Percentiles rank a stretch among this genome's conserved stretches.
phyloP scores from a whole-genome alignment of 2,113 vertebrate species.

The Nesoenas mayeri region DNA sequence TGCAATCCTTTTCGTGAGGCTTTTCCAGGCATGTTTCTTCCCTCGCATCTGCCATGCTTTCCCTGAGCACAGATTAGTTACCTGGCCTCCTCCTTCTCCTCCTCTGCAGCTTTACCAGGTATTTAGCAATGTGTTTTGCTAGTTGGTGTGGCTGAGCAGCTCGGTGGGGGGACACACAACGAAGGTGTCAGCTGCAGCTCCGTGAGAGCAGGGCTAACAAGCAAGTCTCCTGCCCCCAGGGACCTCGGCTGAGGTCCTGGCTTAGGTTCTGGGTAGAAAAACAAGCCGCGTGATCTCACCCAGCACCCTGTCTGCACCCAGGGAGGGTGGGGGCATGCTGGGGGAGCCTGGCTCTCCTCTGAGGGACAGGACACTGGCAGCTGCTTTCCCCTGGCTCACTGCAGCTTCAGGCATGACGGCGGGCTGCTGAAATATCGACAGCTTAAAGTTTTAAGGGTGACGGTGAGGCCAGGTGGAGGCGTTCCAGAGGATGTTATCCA shows the following conservation, averaged over 20 bases:
- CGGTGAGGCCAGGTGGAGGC: background rate
- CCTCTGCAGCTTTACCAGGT: slow-evolving; percentile 41
- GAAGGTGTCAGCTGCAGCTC: background rate
- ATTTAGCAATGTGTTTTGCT: slow-evolving; percentile 50
- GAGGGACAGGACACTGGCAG: background rate
- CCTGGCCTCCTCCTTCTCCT: background rate
- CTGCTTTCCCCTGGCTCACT: background rate
- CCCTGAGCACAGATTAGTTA: background rate
- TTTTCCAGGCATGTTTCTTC: slow-evolving; percentile 28
- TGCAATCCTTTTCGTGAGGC: background rate
- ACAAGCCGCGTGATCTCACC: slow-evolving; percentile 11
- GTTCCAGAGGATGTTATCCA: background rate
- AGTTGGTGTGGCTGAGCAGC: slow-evolving; percentile 22
- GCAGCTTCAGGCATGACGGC: background rate
- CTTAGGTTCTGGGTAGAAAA: background rate
- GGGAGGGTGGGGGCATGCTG: rapidly evolving
- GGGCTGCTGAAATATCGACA: background rate
- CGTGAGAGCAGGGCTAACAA: background rate
- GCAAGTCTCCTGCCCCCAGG: background rate
- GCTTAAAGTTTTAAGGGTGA: background rate
- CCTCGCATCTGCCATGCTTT: background rate
- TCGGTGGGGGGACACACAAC: background rate
- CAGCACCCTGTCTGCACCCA: background rate
- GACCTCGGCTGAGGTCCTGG: background rate
- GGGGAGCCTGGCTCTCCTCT: background rate